Conservation (phyloP, 1,140 invertebrate genomes). For the Bombus waltoni region DNA sequence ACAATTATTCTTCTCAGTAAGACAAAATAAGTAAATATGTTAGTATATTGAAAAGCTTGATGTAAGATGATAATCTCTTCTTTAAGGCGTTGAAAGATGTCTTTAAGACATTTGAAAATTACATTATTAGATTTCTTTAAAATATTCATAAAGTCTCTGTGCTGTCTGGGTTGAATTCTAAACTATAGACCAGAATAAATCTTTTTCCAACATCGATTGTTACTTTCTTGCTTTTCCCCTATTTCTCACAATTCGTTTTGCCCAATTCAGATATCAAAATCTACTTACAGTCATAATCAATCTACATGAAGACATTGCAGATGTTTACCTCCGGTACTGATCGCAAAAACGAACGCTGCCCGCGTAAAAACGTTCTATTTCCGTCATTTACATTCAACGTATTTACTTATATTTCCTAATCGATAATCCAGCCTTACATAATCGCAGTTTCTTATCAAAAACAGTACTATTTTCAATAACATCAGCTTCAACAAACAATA, state of each 20-base stretch:
- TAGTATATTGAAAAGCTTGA: not conserved
- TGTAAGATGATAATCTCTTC: too few species aligned
- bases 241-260: too few species aligned
- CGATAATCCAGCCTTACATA: not conserved
- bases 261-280: not conserved
- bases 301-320: not conserved
- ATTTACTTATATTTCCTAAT: slow-evolving; percentile 3
- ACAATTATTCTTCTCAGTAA: not conserved
- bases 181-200: not conserved
- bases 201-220: not conserved
- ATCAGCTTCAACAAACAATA: slow-evolving; percentile 42
- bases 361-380: not conserved
- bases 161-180: not conserved
- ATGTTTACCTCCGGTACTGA: not conserved
- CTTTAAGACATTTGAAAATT: not conserved
- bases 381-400: slow-evolving; percentile 7
- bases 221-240: not conserved
- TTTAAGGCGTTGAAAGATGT: too few species aligned
- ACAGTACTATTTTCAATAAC: slow-evolving; percentile 27
- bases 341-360: not conserved
- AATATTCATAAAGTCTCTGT: not conserved
- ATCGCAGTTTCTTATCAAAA: not conserved
- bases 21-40: not conserved
- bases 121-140: not conserved
- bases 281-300: not conserved